These are phyloP conservation scores for Trissolcus basalis DNA, from an alignment of 1,140 invertebrate species.

Conservation along the genomic window DNA sequence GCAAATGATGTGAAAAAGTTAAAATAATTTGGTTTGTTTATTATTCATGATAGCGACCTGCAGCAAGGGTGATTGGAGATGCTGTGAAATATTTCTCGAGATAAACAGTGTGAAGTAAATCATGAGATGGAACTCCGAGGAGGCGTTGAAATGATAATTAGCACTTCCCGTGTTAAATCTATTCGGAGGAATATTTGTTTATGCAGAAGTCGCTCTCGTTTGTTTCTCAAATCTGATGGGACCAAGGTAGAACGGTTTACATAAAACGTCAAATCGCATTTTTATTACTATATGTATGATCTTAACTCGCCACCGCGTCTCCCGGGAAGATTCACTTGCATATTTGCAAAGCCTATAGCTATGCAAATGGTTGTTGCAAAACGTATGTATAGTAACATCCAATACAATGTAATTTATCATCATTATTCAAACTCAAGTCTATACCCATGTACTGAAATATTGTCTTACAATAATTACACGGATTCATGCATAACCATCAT, in stretches of 20 bases:
- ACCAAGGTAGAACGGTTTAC: conserved; percentile 40
- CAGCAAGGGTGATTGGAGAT: conserved; percentile 24
- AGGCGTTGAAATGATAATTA: conserved; percentile 57
- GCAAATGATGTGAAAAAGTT: conserved; percentile 39
- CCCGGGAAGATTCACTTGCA: no score
- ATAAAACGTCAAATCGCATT: conserved; percentile 21
- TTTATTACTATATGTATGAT: conserved; percentile 18
- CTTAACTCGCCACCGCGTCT: conserved; percentile 6
- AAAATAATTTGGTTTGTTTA: conserved; percentile 18
- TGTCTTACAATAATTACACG: no score
- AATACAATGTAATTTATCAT: no score
- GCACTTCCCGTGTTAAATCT: conserved; percentile 48
- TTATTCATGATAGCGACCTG: conserved; percentile 17
- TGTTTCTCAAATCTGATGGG: conserved; percentile 30
- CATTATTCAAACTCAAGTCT: no score
- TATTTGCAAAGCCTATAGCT: no score
- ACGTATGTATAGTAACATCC: no score
- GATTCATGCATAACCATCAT: no score
- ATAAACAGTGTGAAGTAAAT: conserved; percentile 46
- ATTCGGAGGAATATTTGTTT: conserved; percentile 54
- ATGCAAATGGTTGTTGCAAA: no score
- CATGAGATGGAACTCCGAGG: conserved; percentile 46
- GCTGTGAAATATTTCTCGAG: conserved; percentile 52
- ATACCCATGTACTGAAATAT: no score
- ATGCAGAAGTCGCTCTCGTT: conserved; percentile 50